These are phyloP conservation scores for Corythornis leucogaster DNA, from an alignment of 2,797 vertebrate species.

Conservation along the genomic window DNA sequence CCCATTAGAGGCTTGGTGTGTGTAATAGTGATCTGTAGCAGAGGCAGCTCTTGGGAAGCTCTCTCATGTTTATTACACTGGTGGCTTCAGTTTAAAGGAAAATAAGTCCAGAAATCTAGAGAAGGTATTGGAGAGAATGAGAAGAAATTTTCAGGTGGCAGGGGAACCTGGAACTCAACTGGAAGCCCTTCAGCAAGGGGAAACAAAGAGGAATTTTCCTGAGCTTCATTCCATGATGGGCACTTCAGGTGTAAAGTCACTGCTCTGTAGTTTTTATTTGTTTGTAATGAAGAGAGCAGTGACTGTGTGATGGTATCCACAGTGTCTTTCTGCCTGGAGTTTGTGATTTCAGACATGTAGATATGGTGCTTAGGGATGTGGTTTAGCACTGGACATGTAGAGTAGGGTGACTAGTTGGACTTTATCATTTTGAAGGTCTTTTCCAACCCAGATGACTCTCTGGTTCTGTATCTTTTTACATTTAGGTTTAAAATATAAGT, in stretches of 20 bases:
- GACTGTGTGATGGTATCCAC: rapidly evolving
- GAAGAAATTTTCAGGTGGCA: neutral
- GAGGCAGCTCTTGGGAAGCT: neutral
- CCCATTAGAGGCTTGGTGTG: neutral
- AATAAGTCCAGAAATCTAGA: neutral
- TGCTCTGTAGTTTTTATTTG: neutral
- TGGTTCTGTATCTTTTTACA: neutral
- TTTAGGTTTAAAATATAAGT: neutral
- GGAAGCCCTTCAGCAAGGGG: neutral
- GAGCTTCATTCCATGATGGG: neutral
- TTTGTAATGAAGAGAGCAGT: neutral
- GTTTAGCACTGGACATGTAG: neutral
- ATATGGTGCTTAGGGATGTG: neutral
- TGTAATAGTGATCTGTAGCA: neutral
- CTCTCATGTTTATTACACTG: neutral
- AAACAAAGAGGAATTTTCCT: neutral
- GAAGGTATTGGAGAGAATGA: neutral
- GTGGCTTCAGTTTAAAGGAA: neutral
- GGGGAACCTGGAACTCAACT: neutral
- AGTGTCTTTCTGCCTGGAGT: neutral
- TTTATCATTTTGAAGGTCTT: neutral
- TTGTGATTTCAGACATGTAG: neutral
- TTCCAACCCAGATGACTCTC: neutral
- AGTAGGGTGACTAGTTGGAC: neutral
- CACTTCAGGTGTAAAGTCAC: neutral